Conservation (phyloP, 92 coral and sea anemone species). For the Umimayanthus kanabou region DNA sequence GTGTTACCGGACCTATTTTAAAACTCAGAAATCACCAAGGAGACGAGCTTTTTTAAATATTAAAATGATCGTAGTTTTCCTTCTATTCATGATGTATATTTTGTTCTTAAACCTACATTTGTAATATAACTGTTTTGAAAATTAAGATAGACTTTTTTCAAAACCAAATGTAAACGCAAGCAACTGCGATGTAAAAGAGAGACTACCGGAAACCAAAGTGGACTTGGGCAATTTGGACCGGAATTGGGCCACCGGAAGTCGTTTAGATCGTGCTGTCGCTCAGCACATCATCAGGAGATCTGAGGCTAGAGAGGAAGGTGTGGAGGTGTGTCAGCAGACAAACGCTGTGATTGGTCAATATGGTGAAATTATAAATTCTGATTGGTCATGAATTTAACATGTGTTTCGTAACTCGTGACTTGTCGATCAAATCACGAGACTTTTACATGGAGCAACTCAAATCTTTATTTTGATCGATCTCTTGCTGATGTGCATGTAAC, state of each 20-base stretch:
- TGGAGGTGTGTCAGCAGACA: constrained; percentile 28
- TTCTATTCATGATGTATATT: not conserved
- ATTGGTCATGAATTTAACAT: constrained; percentile 41
- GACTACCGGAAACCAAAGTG: not conserved
- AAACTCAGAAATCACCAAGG: no score
- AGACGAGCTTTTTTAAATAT: no score
- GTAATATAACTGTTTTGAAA: no score
- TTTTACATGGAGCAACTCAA: not conserved
- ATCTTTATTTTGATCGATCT: not conserved
- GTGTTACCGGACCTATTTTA: no score
- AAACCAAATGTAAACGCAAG: no score
- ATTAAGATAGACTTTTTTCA: no score
- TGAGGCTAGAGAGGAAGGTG: constrained; percentile 17
- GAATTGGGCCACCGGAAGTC: constrained; percentile 3
- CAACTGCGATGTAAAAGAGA: no score
- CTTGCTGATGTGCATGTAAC: not conserved
- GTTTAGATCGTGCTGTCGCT: no score
- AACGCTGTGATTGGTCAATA: constrained; percentile 29
- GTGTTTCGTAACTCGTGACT: constrained; percentile 32
- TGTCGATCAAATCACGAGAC: constrained; percentile 36
- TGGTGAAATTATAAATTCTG: not conserved
- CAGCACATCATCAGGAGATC: constrained; percentile 32
- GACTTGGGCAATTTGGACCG: not conserved
- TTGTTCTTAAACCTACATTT: not conserved
- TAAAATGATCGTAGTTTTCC: no score